A percentile compares a stretch with the other conserved stretches of the same genome.
Conservation (phyloP, 2,113 vertebrate species). For the Rhinogobius similis region DNA sequence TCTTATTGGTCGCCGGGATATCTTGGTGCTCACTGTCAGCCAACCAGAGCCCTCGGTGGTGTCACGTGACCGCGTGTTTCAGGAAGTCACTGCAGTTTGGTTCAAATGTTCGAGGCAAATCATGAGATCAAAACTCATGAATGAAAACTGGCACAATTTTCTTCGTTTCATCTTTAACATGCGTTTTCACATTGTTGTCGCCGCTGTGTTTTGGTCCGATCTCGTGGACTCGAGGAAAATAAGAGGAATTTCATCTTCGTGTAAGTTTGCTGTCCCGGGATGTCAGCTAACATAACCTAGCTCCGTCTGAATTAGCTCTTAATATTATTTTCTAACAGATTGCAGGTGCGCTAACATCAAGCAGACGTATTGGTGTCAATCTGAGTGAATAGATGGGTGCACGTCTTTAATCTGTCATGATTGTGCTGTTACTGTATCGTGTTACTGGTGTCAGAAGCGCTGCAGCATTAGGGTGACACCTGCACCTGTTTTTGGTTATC, state of each 20-base stretch:
- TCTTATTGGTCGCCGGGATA: conserved; percentile 27
- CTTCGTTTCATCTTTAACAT: conserved; percentile 32
- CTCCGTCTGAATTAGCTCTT: conserved; percentile 30
- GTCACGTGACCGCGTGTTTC: conserved; percentile 54
- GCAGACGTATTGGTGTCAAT: background rate
- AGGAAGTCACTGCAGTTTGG: conserved; percentile 40
- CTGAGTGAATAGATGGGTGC: background rate
- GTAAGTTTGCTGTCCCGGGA: conserved; percentile 55
- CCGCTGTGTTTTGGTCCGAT: conserved; percentile 44
- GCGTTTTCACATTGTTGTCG: conserved; percentile 47
- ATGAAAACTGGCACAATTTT: background rate
- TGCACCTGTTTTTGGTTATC: no score
- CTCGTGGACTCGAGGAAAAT: conserved; percentile 65
- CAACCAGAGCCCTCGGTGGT: conserved; percentile 7
- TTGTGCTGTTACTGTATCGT: background rate
- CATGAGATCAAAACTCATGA: conserved; percentile 31
- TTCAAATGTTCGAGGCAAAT: conserved; percentile 6
- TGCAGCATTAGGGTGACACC: background rate
- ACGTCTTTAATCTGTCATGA: background rate
- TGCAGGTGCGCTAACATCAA: background rate
- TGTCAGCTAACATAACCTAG: conserved; percentile 33
- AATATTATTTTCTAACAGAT: background rate
- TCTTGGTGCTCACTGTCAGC: background rate
- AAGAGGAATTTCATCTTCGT: conserved; percentile 74
- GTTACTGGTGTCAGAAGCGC: background rate